Percentiles rank a stretch among this genome's conserved stretches.
phyloP scores from a whole-genome alignment of 2,797 vertebrate genomes.

The Coranthus polyacanthus region DNA sequence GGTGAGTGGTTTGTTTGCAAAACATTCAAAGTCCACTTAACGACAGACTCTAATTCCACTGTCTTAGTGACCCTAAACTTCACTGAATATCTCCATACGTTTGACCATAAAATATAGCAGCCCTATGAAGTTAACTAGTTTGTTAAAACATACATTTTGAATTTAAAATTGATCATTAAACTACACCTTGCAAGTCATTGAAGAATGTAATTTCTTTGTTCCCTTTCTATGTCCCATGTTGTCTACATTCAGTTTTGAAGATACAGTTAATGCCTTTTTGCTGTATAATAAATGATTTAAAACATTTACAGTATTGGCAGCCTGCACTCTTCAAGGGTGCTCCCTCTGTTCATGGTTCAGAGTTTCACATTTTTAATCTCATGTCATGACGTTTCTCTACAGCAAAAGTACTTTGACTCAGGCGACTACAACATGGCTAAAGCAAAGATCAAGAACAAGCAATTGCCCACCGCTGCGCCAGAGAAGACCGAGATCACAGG shows the following conservation, averaged over 20 bases:
- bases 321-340: accelerated
- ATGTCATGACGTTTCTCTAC: constrained; percentile 32
- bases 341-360: not conserved
- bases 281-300: too few species aligned
- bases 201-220: too few species aligned
- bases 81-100: not conserved
- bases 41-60: not conserved
- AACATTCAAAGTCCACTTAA: not conserved
- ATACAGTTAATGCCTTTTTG: too few species aligned
- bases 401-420: constrained; percentile 99
- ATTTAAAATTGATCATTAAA: too few species aligned
- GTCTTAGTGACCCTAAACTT: too few species aligned
- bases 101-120: not conserved
- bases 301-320: not conserved
- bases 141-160: too few species aligned
- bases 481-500: constrained; percentile 98
- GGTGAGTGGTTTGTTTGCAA: constrained; percentile 84
- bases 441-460: constrained; percentile 99
- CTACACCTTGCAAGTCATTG: too few species aligned
- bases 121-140: too few species aligned
- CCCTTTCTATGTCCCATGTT: too few species aligned
- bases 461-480: constrained; percentile 91
- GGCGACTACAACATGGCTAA: constrained; percentile 99
- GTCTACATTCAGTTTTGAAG: too few species aligned
- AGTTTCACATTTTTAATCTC: not conserved